Evolutionary conservation across 2,888 invertebrate genomes (phyloP).

Genomic region (Priocnemis perturbator): DNA sequence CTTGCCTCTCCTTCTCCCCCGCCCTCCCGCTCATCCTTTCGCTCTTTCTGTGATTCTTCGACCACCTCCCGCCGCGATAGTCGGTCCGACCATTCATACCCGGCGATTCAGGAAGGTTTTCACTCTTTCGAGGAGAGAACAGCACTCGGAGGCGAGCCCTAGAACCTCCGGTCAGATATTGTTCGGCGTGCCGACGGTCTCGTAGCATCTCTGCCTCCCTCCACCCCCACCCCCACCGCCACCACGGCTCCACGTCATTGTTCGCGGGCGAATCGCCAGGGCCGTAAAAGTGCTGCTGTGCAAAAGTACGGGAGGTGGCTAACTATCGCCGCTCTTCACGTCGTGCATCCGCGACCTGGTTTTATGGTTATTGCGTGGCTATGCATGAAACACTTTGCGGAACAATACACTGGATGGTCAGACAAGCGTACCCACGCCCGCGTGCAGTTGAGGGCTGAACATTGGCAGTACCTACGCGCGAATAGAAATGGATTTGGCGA

Average conservation of each 20-base stretch:
- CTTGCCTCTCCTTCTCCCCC: constrained; percentile 26
- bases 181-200: no score
- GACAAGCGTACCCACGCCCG: neutral
- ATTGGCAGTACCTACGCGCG: neutral
- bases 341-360: constrained; percentile 8
- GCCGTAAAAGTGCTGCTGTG: constrained; percentile 9
- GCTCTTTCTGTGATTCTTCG: neutral
- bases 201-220: neutral
- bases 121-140: constrained; percentile 26
- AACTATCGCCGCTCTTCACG: neutral
- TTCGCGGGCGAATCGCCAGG: constrained; percentile 14
- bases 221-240: no score
- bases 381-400: constrained; percentile 8
- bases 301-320: constrained; percentile 9
- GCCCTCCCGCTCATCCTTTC: constrained; percentile 37
- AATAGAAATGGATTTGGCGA: constrained; percentile 7
- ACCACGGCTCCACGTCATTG: constrained; percentile 5
- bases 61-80: no score
- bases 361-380: constrained; percentile 12
- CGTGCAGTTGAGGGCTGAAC: neutral
- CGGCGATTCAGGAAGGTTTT: constrained; percentile 23
- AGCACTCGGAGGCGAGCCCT: no score
- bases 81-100: constrained; percentile 22
- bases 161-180: no score
- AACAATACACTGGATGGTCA: neutral